These are phyloP conservation scores for Sapajus apella DNA, from an alignment of 2,113 vertebrate genomes.

Conservation along the genomic window DNA sequence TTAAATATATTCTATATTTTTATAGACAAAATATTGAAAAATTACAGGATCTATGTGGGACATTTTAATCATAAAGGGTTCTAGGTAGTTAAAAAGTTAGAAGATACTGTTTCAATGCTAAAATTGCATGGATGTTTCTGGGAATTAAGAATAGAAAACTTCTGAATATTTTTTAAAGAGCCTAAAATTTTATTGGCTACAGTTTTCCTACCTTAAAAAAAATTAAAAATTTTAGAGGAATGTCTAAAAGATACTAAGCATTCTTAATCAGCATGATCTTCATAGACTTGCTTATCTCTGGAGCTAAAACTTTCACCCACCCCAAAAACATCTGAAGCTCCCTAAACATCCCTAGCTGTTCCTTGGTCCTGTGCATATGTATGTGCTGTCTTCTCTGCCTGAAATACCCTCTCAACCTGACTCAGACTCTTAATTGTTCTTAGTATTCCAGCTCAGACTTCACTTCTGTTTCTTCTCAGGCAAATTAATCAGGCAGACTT, in stretches of 20 bases:
- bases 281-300: not conserved
- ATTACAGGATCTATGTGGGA: not conserved
- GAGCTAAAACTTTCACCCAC: not conserved
- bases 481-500: not conserved
- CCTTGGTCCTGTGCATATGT: not conserved
- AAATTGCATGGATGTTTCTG: not conserved
- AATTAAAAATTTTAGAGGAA: not conserved
- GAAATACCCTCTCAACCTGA: not conserved
- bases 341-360: not conserved
- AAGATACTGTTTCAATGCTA: not conserved
- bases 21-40: not conserved
- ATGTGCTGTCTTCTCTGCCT: not conserved
- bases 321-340: not conserved
- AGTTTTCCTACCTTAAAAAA: not conserved
- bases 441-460: not conserved
- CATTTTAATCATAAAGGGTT: not conserved
- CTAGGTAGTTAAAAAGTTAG: not conserved
- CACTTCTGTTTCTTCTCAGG: not conserved
- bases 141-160: not conserved
- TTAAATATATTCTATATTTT: not conserved
- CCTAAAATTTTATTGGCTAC: not conserved
- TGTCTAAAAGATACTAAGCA: not conserved
- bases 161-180: not conserved
- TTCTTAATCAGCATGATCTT: not conserved
- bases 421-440: not conserved